phyloP scores from a whole-genome alignment of 2,888 invertebrate species.

The Melikaiella ostensackeni region DNA sequence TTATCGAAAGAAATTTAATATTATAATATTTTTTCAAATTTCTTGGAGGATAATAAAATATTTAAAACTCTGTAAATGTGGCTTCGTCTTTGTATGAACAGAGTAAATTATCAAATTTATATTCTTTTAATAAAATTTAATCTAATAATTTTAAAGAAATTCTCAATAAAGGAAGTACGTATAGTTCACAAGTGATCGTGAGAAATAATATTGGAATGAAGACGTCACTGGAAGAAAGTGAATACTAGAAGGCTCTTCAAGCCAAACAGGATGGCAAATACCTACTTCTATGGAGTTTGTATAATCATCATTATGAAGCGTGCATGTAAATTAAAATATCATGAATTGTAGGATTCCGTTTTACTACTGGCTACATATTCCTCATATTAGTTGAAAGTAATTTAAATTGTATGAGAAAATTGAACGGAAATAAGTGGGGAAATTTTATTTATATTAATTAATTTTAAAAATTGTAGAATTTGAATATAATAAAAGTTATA shows the following conservation, averaged over 20 bases:
- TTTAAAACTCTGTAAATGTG: no score
- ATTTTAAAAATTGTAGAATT: no score
- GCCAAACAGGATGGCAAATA: slow-evolving; percentile 19
- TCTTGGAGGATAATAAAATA: no score
- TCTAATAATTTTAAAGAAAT: neutral
- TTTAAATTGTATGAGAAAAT: neutral
- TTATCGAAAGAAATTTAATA: neutral
- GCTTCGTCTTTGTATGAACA: no score
- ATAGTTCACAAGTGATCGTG: neutral
- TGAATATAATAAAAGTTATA: no score
- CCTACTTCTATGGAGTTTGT: neutral
- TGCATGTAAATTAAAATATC: slow-evolving; percentile 18
- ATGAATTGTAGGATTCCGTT: neutral
- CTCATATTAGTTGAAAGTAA: neutral
- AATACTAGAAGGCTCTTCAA: neutral
- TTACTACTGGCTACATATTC: neutral
- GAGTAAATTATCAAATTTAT: no score
- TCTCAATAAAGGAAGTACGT: neutral
- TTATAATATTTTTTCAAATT: no score
- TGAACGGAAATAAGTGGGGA: neutral
- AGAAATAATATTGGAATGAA: slow-evolving; percentile 6
- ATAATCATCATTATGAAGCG: slow-evolving; percentile 4
- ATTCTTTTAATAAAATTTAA: no score
- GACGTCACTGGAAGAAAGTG: slow-evolving; percentile 4
- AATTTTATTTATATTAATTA: no score